These are phyloP conservation scores for Palythoa grandis DNA, from an alignment of 92 coral and sea anemone species.

Conservation along the genomic window DNA sequence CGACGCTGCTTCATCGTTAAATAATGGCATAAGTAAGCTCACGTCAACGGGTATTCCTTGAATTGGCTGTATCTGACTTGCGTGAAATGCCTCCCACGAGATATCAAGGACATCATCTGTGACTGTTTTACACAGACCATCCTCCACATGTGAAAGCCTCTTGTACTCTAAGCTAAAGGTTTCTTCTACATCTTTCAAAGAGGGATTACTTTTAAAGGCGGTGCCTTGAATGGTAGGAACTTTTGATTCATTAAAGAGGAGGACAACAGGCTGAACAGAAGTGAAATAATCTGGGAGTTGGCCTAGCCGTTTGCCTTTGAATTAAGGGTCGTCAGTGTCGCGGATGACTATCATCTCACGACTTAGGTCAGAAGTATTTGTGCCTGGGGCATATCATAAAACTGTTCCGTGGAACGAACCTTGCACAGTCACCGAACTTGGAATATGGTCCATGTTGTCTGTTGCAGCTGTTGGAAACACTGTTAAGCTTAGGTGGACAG, in stretches of 20 bases:
- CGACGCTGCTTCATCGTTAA: constrained; percentile 61
- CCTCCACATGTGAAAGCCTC: too few species aligned
- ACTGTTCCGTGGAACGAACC: constrained; percentile 37
- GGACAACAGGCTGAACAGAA: constrained; percentile 46
- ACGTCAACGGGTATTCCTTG: constrained; percentile 45
- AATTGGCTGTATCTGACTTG: too few species aligned
- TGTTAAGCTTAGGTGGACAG: constrained; percentile 16
- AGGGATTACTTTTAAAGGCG: constrained; percentile 66
- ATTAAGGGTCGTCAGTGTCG: neutral
- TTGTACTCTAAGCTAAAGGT: too few species aligned
- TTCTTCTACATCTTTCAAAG: constrained; percentile 29
- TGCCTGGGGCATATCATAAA: constrained; percentile 54
- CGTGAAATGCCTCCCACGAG: constrained; percentile 69
- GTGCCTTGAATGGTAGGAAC: constrained; percentile 59
- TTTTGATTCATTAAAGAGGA: constrained; percentile 49
- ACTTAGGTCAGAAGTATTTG: constrained; percentile 50
- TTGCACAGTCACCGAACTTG: neutral
- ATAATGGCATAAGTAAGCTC: constrained; percentile 51
- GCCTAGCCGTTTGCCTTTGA: constrained; percentile 54
- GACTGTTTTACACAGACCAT: too few species aligned
- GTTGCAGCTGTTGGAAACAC: constrained; percentile 19
- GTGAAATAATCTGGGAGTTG: constrained; percentile 62
- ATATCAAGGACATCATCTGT: constrained; percentile 44
- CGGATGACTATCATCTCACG: constrained; percentile 29
- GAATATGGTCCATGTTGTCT: constrained; percentile 65